Conservation (phyloP, 2,797 vertebrate species). For the Centroberyx gerrardi region DNA sequence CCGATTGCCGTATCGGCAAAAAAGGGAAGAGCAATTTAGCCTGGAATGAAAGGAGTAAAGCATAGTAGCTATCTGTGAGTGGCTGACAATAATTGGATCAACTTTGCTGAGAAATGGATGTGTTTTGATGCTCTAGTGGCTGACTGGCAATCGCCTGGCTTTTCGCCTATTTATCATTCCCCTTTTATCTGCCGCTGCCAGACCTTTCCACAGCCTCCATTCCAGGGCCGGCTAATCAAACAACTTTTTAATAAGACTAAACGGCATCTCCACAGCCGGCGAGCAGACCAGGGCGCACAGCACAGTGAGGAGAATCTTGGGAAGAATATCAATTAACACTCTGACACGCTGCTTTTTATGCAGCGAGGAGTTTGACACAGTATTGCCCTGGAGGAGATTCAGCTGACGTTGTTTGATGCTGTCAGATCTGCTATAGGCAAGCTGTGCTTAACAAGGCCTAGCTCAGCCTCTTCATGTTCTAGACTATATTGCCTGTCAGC, state of each 20-base stretch:
- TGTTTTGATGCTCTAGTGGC: conserved; percentile 93
- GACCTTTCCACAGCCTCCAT: conserved; percentile 88
- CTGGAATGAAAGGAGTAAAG: conserved; percentile 92
- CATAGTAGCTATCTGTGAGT: conserved; percentile 89
- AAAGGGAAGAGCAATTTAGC: conserved; percentile 96
- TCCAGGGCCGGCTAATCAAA: conserved; percentile 89
- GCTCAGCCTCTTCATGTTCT: conserved; percentile 27
- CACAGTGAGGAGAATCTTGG: conserved; percentile 76
- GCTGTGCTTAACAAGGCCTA: conserved; percentile 54
- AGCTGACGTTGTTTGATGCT: conserved; percentile 67
- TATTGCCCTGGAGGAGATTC: conserved; percentile 64
- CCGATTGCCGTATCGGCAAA: conserved; percentile 93
- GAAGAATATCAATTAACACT: conserved; percentile 87
- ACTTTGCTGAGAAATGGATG: conserved; percentile 90
- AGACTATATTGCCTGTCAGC: conserved; percentile 43
- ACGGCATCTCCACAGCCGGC: conserved; percentile 83
- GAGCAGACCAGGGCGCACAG: conserved; percentile 80
- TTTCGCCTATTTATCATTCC: conserved; percentile 87
- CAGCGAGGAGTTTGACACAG: conserved; percentile 70
- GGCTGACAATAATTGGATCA: conserved; percentile 95
- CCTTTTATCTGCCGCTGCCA: conserved; percentile 95
- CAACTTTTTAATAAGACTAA: conserved; percentile 92
- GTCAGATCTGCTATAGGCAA: conserved; percentile 59
- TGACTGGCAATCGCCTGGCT: conserved; percentile 86
- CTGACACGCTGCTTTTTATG: conserved; percentile 69